Evolutionary conservation across 1,140 invertebrate genomes (phyloP).

Genomic region (Drosophila mojavensis): DNA sequence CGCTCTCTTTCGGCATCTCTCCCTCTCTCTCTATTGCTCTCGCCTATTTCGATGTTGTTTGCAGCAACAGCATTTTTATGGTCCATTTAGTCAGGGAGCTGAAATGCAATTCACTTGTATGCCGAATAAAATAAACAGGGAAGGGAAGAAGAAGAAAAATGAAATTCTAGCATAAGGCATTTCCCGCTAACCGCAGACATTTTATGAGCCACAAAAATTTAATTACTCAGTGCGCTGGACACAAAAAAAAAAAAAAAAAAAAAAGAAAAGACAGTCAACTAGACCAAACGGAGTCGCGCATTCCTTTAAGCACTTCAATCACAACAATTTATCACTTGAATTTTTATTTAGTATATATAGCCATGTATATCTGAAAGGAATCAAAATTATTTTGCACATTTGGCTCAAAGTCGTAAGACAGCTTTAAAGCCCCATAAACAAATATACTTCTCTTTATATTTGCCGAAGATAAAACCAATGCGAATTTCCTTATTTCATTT

Average conservation of each 20-base stretch:
- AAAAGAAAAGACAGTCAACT: not conserved
- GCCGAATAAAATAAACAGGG: slow-evolving; percentile 1
- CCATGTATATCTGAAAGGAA: not conserved
- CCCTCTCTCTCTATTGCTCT: not conserved
- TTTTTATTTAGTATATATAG: slow-evolving; percentile 1
- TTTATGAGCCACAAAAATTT: slow-evolving; percentile 59
- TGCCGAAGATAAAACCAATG: slow-evolving; percentile 5
- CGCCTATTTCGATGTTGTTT: not conserved
- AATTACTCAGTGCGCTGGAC: slow-evolving; percentile 56
- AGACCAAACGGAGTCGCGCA: slow-evolving; percentile 12
- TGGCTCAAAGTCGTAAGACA: slow-evolving; percentile 26
- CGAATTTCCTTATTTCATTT: slow-evolving; percentile 70
- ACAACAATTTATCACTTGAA: slow-evolving; percentile 17
- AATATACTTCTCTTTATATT: slow-evolving; percentile 11
- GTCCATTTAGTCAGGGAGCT: slow-evolving; percentile 41
- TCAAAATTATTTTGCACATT: slow-evolving; percentile 16
- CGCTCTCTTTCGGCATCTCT: not conserved
- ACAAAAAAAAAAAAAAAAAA: not conserved
- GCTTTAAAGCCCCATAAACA: slow-evolving; percentile 35
- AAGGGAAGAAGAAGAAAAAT: not conserved
- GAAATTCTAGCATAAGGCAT: slow-evolving; percentile 49
- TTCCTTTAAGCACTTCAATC: slow-evolving; percentile 8
- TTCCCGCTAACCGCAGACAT: slow-evolving; percentile 54
- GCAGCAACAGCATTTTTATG: slow-evolving; percentile 45
- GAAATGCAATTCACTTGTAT: slow-evolving; percentile 35